phyloP scores from a whole-genome alignment of 1,140 invertebrate genomes.

The Diachasmimorpha longicaudata region DNA sequence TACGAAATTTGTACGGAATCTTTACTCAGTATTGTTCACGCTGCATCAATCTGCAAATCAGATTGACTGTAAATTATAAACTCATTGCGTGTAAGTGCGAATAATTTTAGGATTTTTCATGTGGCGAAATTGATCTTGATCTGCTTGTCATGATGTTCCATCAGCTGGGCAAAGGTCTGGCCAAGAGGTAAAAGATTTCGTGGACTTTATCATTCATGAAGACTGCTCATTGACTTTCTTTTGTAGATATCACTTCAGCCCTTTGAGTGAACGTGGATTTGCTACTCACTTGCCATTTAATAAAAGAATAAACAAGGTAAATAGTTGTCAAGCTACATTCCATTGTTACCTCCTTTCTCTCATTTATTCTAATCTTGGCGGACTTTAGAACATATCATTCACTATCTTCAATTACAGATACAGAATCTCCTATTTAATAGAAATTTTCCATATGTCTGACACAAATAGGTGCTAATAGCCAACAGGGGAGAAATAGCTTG shows the following conservation, averaged over 20 bases:
- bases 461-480: constrained; percentile 79
- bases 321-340: background rate
- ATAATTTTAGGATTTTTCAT: background rate
- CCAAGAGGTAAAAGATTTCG: background rate
- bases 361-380: background rate
- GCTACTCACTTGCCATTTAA: background rate
- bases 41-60: background rate
- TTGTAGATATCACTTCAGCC: background rate
- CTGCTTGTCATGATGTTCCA: background rate
- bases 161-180: background rate
- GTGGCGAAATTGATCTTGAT: background rate
- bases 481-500: constrained; percentile 99
- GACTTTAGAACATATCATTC: background rate
- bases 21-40: background rate
- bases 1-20: too few species aligned
- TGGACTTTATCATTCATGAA: background rate
- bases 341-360: too few species aligned
- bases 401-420: too few species aligned
- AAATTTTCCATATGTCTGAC: too few species aligned
- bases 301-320: constrained; percentile 20
- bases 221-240: background rate
- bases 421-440: too few species aligned
- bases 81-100: background rate
- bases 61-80: background rate
- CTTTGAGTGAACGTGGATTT: background rate